These are phyloP conservation scores for Latrodectus hesperus DNA, from an alignment of 2,888 invertebrate species.

Conservation along the genomic window DNA sequence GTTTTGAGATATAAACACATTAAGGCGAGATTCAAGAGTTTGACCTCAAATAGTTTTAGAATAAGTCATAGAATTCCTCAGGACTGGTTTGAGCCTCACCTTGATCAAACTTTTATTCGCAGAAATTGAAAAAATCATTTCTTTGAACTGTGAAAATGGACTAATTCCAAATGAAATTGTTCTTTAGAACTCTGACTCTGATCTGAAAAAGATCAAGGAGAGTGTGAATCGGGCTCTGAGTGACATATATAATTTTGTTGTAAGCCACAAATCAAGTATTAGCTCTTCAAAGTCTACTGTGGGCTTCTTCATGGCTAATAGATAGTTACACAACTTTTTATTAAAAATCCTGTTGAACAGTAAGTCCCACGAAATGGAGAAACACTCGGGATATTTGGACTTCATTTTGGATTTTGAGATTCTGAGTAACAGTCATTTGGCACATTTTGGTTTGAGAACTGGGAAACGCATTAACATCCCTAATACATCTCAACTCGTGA, in stretches of 20 bases:
- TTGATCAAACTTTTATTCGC: too few relatives aligned
- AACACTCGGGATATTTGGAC: not conserved
- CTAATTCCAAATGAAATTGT: too few relatives aligned
- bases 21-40: too few relatives aligned
- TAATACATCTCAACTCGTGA: conserved; percentile 16
- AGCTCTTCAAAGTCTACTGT: not conserved
- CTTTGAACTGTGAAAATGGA: too few relatives aligned
- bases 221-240: not conserved
- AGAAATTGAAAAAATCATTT: too few relatives aligned
- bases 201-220: not conserved
- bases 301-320: not conserved
- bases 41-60: too few relatives aligned
- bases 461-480: conserved; percentile 5
- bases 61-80: too few relatives aligned
- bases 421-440: not conserved
- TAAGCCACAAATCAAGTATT: not conserved
- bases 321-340: not conserved
- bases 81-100: too few relatives aligned
- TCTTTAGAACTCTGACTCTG: not conserved
- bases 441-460: not conserved
- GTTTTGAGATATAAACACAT: too few relatives aligned
- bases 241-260: not conserved
- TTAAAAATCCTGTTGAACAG: not conserved
- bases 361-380: not conserved
- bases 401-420: not conserved